phyloP scores from a whole-genome alignment of 2,113 vertebrate species.

The Bubo blakistoni region DNA sequence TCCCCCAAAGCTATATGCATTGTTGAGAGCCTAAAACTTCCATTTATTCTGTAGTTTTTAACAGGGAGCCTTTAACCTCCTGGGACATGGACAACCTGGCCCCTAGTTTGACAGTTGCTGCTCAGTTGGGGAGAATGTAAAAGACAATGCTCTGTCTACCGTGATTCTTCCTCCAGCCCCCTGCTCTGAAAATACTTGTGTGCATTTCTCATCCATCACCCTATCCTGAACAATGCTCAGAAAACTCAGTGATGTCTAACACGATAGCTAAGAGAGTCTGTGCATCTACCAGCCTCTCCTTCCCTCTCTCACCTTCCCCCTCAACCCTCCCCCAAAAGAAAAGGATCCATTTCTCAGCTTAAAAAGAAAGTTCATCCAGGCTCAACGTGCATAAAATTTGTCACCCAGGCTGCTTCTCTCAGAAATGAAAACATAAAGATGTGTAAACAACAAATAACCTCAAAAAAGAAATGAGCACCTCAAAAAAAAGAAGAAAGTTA shows the following conservation, averaged over 20 bases:
- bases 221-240: neutral
- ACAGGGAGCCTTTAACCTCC: neutral
- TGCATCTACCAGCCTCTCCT: neutral
- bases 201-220: neutral
- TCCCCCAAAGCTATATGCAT: neutral
- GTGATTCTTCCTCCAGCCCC: neutral
- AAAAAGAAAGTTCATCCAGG: neutral
- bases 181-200: neutral
- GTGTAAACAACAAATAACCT: slow-evolving; percentile 56
- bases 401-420: neutral
- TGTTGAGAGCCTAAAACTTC: neutral
- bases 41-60: neutral
- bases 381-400: neutral
- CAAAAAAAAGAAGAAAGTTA: neutral
- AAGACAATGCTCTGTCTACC: neutral
- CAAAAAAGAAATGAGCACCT: neutral
- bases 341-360: neutral
- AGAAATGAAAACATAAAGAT: slow-evolving; percentile 59
- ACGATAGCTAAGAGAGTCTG: neutral
- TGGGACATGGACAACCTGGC: neutral
- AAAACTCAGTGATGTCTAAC: neutral
- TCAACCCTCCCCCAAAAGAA: neutral
- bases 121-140: neutral
- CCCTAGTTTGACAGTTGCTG: neutral
- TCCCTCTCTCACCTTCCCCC: neutral